Evolutionary conservation across 2,797 vertebrate genomes (phyloP), one percentile per base, ranked within the genome.

Genomic region (Malurus leucopterus): DNA sequence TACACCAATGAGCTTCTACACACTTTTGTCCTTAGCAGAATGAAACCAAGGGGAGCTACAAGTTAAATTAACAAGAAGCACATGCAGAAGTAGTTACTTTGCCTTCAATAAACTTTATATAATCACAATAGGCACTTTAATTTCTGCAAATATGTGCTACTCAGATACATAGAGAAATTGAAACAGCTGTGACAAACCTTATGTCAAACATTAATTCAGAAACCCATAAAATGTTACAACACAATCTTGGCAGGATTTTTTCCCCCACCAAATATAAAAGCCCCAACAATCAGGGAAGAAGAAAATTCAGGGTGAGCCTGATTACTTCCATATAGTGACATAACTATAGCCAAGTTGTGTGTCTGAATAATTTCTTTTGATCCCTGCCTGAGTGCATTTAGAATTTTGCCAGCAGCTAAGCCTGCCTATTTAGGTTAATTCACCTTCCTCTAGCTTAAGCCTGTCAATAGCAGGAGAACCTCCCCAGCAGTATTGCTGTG

Each of bases 111-210:
- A 79, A 27, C 30, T 73, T 69, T 6, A 73, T 15, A 44, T 38
- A 75, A 59, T 70, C 24, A 81, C 27, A 51, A 19, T 1, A 74
- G 27, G 38, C 12, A 40, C 5, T 3, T 8, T 40, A 67, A 71
- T 55, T 78, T 55, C 50, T 68, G 10, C 9, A 40, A 74, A 2
- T 53, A 64, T 27, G 0, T n/a, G 40, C 43, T 41, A 43, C 27
- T 50, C 2, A 43, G 4, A 32, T 15, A 46, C 0, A 59, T 1
- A 40, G 0, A 73, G 30, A 79, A 19, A 83, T 3, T 8, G 21
- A 40, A 91, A 64, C 9, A 59, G 32, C 20, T 62, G 15, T 54
- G 41, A 57, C 44, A 74, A 80, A 44, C 3, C 10, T 14, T 27
- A 2, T 6, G 26, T 14, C 17, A 87, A 85, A 75, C 15, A 55